Conservation (phyloP, 2,113 vertebrate genomes). For the Raja brachyura region DNA sequence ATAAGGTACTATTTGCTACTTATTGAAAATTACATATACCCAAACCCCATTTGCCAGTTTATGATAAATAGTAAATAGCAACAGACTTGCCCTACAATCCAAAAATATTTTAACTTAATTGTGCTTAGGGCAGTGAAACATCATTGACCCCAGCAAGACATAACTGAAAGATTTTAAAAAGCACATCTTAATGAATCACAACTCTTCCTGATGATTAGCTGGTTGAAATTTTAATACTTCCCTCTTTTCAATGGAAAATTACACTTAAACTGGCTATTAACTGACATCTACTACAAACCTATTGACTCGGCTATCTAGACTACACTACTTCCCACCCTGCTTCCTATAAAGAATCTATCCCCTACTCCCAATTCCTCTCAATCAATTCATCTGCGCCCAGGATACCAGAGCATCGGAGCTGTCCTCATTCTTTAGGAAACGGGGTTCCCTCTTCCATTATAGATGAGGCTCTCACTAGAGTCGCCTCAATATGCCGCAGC, state of each 20-base stretch:
- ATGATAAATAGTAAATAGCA: neutral
- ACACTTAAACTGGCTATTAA: neutral
- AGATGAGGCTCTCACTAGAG: no score
- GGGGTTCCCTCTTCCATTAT: no score
- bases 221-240: neutral
- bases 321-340: no score
- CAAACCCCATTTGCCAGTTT: neutral
- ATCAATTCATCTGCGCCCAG: no score
- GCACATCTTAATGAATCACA: neutral
- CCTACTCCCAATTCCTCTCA: no score
- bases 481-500: no score
- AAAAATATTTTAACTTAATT: neutral
- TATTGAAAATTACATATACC: neutral
- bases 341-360: no score
- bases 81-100: neutral
- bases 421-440: no score
- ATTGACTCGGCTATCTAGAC: neutral
- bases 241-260: neutral
- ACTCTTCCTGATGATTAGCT: neutral
- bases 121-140: neutral
- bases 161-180: neutral
- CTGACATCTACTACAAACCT: no score
- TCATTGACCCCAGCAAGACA: neutral
- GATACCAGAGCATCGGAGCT: no score
- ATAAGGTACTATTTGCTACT: neutral